Evolutionary conservation across 2,113 vertebrate genomes (phyloP).

Genomic region (Periophthalmus modestus): DNA sequence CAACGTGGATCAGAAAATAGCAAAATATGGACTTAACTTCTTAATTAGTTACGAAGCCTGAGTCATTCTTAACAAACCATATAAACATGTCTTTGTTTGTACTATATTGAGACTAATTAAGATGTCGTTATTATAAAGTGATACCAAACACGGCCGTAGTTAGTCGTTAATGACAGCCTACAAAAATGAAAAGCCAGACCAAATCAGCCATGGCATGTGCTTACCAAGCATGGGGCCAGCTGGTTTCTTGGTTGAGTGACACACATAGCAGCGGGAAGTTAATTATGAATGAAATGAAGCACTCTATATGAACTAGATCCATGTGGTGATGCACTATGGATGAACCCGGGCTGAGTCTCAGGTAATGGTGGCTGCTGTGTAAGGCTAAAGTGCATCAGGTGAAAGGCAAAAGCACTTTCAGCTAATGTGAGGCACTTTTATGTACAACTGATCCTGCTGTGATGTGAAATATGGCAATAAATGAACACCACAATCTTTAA

Average conservation of each 20-base stretch:
- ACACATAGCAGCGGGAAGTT: constrained; percentile 21
- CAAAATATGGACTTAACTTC: too few species aligned
- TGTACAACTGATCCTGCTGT: neutral
- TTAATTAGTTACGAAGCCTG: too few species aligned
- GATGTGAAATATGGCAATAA: neutral
- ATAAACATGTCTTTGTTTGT: too few species aligned
- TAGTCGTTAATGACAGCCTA: too few species aligned
- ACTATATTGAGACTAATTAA: neutral
- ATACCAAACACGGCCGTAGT: too few species aligned
- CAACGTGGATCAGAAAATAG: too few species aligned
- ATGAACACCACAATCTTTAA: too few species aligned
- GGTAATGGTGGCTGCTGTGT: constrained; percentile 54
- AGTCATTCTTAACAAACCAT: too few species aligned
- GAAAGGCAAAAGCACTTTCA: neutral
- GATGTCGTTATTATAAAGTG: too few species aligned
- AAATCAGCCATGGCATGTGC: too few species aligned
- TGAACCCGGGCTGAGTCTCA: constrained; percentile 39
- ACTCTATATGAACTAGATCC: constrained; percentile 59
- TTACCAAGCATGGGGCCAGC: neutral
- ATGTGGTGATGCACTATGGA: constrained; percentile 42
- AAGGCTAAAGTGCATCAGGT: neutral
- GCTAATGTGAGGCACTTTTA: constrained; percentile 46
- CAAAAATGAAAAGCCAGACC: too few species aligned
- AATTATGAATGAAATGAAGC: constrained; percentile 70
- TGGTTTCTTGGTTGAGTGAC: constrained; percentile 6